These are phyloP conservation scores for Turnix velox DNA, from an alignment of 2,113 vertebrate genomes.

Conservation along the genomic window DNA sequence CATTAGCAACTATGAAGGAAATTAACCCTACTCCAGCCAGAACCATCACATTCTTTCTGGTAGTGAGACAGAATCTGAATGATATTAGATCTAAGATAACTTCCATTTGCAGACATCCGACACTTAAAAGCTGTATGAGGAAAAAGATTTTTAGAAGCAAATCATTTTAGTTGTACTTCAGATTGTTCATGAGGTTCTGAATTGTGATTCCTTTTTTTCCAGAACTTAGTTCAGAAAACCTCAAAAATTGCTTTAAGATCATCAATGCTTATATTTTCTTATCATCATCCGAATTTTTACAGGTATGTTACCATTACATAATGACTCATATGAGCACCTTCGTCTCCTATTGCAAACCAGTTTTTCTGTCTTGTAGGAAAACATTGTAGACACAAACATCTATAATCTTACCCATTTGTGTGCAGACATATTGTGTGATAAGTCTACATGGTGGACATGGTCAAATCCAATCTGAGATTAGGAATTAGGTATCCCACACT, in stretches of 20 bases:
- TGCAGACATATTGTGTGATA: neutral
- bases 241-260: slow-evolving; percentile 94
- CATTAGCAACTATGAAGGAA: neutral
- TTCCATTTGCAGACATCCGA: neutral
- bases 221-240: slow-evolving; percentile 95
- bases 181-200: neutral
- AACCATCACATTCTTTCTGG: neutral
- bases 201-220: slow-evolving; percentile 56
- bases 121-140: neutral
- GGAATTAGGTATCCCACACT: neutral
- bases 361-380: neutral
- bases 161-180: neutral
- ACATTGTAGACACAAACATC: neutral
- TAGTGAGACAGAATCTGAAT: neutral
- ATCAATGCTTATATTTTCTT: slow-evolving; percentile 93
- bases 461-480: neutral
- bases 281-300: slow-evolving; percentile 89
- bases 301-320: slow-evolving; percentile 76
- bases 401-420: neutral
- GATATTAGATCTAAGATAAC: neutral
- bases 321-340: neutral
- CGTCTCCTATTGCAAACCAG: neutral
- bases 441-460: neutral
- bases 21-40: neutral
- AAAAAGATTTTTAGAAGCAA: neutral